These are phyloP conservation scores for Gymnorhina tibicen DNA, from an alignment of 2,113 vertebrate genomes.

Conservation along the genomic window DNA sequence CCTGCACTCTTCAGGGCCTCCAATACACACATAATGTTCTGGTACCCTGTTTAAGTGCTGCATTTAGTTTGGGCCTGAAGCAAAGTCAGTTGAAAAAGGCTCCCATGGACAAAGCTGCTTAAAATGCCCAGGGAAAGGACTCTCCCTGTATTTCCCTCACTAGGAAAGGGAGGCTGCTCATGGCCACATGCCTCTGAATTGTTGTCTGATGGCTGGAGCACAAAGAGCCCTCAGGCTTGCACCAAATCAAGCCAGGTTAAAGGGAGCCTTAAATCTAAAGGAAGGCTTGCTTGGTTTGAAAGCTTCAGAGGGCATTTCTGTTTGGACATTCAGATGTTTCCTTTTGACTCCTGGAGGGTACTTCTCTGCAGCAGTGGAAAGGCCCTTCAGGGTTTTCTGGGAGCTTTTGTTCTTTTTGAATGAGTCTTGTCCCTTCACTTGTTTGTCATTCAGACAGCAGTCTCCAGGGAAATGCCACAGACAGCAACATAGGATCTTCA, in stretches of 20 bases:
- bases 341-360: background rate
- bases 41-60: background rate
- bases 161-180: background rate
- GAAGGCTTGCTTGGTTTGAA: background rate
- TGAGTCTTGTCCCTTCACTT: background rate
- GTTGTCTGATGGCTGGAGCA: background rate
- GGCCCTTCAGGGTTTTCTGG: background rate
- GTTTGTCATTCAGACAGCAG: constrained; percentile 30
- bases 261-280: background rate
- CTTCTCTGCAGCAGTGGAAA: background rate
- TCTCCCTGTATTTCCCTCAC: background rate
- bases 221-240: background rate
- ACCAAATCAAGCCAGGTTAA: background rate
- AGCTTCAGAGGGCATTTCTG: background rate
- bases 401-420: constrained; percentile 18
- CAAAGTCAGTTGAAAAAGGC: background rate
- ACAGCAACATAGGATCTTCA: background rate
- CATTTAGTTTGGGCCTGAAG: background rate
- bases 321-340: background rate
- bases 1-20: background rate
- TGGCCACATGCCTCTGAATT: background rate
- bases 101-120: background rate
- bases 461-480: constrained; percentile 24
- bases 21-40: background rate
- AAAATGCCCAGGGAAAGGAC: background rate